phyloP scores from a whole-genome alignment of 2,888 invertebrate genomes.

The Bedellia somnulentella region DNA sequence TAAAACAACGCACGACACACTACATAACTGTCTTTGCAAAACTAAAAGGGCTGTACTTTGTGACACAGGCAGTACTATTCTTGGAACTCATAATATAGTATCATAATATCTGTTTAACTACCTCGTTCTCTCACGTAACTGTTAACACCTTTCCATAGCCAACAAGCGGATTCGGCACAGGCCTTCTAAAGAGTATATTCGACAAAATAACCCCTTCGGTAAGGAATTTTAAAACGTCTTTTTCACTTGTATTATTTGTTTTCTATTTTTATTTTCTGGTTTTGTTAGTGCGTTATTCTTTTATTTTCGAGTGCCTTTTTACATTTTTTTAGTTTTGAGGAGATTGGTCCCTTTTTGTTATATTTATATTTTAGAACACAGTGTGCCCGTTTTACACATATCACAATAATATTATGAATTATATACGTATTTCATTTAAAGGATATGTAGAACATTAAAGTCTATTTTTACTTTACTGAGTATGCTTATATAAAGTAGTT shows the following conservation, averaged over 20 bases:
- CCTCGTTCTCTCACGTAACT: conserved; percentile 58
- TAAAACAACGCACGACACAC: conserved; percentile 52
- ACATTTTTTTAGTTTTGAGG: conserved; percentile 20
- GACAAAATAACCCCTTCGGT: conserved; percentile 65
- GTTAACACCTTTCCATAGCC: conserved; percentile 61
- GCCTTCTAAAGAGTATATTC: conserved; percentile 64
- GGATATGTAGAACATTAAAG: too few relatives aligned
- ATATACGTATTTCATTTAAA: too few relatives aligned
- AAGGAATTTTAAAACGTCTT: conserved; percentile 62
- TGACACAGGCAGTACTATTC: conserved; percentile 52
- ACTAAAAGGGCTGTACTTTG: conserved; percentile 60
- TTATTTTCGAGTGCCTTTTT: conserved; percentile 26
- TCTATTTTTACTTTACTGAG: conserved; percentile 39
- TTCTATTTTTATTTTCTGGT: conserved; percentile 33
- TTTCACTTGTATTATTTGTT: conserved; percentile 35
- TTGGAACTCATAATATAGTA: conserved; percentile 39
- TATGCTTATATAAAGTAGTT: conserved; percentile 51
- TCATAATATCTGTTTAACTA: conserved; percentile 41
- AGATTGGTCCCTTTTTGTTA: too few relatives aligned
- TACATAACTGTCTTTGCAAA: conserved; percentile 45
- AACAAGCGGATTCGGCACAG: conserved; percentile 62
- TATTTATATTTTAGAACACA: conserved; percentile 31
- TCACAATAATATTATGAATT: conserved; percentile 21
- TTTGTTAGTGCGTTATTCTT: conserved; percentile 32
- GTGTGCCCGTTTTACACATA: conserved; percentile 50